phyloP scores from a whole-genome alignment of 2,888 invertebrate species.

The Mimas tiliae region DNA sequence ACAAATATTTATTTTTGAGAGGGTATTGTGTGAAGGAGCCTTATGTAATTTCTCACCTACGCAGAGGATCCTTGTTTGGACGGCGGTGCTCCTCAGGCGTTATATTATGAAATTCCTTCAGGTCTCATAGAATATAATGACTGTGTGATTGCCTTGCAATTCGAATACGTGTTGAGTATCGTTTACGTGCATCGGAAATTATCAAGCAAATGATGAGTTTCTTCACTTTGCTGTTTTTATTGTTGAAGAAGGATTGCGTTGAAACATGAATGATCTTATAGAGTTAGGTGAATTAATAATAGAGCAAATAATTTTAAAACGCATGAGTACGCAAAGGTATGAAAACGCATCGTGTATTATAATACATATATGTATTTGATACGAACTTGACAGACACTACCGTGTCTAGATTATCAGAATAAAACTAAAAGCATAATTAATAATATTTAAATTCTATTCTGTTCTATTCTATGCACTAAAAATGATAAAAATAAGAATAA shows the following conservation, averaged over 20 bases:
- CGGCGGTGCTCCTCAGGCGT: neutral
- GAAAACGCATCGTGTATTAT: too few relatives aligned
- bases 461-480: too few relatives aligned
- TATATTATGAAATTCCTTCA: slow-evolving; percentile 19
- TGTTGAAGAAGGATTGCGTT: neutral
- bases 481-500: too few relatives aligned
- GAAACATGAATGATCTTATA: neutral
- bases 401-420: too few relatives aligned
- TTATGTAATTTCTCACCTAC: slow-evolving; percentile 20
- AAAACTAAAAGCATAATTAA: too few relatives aligned
- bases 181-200: slow-evolving; percentile 4
- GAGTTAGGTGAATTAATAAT: neutral
- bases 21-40: slow-evolving; percentile 31
- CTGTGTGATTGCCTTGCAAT: neutral
- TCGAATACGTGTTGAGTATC: neutral
- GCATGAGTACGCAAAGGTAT: too few relatives aligned
- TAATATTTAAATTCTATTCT: too few relatives aligned
- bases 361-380: too few relatives aligned
- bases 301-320: too few relatives aligned
- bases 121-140: slow-evolving; percentile 3
- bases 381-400: too few relatives aligned
- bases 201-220: neutral
- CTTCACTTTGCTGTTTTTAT: neutral
- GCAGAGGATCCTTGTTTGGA: slow-evolving; percentile 8
- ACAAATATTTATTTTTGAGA: slow-evolving; percentile 23